These are phyloP conservation scores for Peromyscus californicus DNA, from an alignment of 2,113 vertebrate genomes.

Conservation along the genomic window DNA sequence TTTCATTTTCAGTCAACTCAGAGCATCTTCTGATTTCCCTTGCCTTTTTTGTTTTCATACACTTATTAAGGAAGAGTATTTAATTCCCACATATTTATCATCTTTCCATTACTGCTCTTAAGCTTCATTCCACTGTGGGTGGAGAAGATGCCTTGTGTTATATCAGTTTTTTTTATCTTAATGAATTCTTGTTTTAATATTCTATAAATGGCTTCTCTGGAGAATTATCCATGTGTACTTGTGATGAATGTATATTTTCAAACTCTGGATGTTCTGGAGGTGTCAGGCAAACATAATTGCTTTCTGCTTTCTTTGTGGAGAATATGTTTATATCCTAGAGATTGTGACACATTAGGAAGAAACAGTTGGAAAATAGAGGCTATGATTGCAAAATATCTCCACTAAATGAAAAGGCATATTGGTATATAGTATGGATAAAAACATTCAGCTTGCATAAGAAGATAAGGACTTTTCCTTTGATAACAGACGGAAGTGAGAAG, in stretches of 20 bases:
- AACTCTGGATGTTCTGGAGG: background rate
- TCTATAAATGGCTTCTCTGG: background rate
- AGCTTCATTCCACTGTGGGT: background rate
- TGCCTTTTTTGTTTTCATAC: slow-evolving; percentile 15
- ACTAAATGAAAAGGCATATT: background rate
- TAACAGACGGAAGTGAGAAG: background rate
- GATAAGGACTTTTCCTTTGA: background rate
- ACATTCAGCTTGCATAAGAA: background rate
- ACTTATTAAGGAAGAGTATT: background rate
- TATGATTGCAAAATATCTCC: background rate
- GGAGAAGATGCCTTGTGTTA: background rate
- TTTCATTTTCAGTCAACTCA: background rate
- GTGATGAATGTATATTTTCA: background rate
- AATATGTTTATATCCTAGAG: background rate
- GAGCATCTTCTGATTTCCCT: background rate
- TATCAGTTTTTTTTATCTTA: background rate
- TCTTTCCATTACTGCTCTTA: background rate
- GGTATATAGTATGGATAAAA: background rate
- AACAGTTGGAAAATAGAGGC: slow-evolving; percentile 5
- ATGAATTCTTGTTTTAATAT: background rate
- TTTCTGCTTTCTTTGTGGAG: background rate
- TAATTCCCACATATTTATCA: background rate
- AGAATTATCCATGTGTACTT: background rate
- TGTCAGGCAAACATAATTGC: background rate
- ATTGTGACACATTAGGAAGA: background rate